Percentiles rank a stretch among this genome's conserved stretches.
phyloP scores from a whole-genome alignment of 2,797 vertebrate genomes.

The Lacerta bilineata region DNA sequence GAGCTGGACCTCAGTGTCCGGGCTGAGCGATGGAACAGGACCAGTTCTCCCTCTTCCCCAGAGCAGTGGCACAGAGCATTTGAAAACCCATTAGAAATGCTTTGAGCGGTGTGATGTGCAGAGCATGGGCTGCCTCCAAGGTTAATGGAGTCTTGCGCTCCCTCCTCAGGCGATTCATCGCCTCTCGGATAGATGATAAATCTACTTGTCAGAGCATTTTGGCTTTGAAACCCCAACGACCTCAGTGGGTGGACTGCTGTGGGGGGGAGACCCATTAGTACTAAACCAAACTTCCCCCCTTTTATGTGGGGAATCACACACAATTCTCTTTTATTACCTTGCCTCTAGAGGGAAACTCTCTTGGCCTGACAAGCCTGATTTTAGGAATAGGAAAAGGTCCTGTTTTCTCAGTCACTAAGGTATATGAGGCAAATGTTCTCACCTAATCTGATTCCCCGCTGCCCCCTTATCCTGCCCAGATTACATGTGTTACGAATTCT shows the following conservation, averaged over 20 bases:
- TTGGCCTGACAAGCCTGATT: background rate
- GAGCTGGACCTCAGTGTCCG: too few relatives aligned
- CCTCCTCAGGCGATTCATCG: background rate
- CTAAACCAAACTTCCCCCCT: background rate
- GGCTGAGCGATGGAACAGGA: too few relatives aligned
- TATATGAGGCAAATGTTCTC: background rate
- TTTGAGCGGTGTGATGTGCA: background rate
- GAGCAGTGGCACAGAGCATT: conserved; percentile 18
- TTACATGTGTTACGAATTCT: background rate
- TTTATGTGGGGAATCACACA: background rate
- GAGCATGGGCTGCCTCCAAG: background rate
- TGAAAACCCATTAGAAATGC: conserved; percentile 29
- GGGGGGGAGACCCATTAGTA: background rate
- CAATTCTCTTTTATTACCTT: conserved; percentile 14
- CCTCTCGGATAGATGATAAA: background rate
- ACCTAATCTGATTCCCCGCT: background rate
- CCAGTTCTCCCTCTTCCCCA: background rate
- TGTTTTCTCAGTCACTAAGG: background rate
- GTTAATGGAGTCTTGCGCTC: background rate
- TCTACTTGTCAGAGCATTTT: background rate
- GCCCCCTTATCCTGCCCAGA: background rate
- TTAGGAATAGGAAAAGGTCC: background rate
- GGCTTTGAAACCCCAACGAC: background rate
- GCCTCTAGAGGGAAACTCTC: conserved; percentile 3
- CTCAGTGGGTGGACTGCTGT: background rate